Evolutionary conservation across 2,113 vertebrate species (phyloP).

Genomic region (Nibea albiflora): DNA sequence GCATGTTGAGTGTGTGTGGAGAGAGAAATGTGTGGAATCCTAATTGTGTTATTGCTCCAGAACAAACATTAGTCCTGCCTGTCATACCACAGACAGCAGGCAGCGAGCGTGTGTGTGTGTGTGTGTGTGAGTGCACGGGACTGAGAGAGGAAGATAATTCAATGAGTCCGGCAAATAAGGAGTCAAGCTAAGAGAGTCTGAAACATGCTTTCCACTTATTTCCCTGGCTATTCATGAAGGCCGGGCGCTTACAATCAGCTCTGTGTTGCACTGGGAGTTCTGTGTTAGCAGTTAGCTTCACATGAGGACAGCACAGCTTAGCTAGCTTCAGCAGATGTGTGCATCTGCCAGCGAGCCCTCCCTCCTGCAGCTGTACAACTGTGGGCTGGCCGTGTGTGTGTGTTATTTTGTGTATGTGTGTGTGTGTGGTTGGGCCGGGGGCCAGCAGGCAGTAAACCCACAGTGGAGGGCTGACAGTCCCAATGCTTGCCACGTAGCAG

Average conservation of each 20-base stretch:
- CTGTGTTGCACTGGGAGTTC: constrained; percentile 42
- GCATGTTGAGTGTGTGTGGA: constrained; percentile 47
- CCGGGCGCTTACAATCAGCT: constrained; percentile 47
- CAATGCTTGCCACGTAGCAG: constrained; percentile 74
- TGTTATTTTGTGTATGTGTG: constrained; percentile 22
- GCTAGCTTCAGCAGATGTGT: constrained; percentile 68
- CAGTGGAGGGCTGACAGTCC: constrained; percentile 72
- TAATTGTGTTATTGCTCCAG: constrained; percentile 83
- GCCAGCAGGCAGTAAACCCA: constrained; percentile 80
- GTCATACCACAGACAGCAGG: constrained; percentile 73
- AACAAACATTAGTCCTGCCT: constrained; percentile 81
- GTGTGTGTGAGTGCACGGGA: constrained; percentile 10
- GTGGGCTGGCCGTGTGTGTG: constrained; percentile 48
- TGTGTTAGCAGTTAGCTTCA: constrained; percentile 51
- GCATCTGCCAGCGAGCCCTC: constrained; percentile 71
- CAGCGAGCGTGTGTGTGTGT: constrained; percentile 32
- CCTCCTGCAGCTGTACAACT: constrained; percentile 73
- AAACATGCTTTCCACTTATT: constrained; percentile 33
- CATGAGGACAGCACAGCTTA: constrained; percentile 34
- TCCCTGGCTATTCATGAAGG: constrained; percentile 28
- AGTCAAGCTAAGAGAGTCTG: constrained; percentile 44
- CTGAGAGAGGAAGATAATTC: constrained; percentile 50
- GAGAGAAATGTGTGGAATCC: constrained; percentile 80
- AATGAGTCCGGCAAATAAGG: constrained; percentile 65
- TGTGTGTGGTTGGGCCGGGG: constrained; percentile 65